Percentiles rank a stretch among this genome's conserved stretches.
phyloP scores from a whole-genome alignment of 2,888 invertebrate species.

The Troilus luridus region DNA sequence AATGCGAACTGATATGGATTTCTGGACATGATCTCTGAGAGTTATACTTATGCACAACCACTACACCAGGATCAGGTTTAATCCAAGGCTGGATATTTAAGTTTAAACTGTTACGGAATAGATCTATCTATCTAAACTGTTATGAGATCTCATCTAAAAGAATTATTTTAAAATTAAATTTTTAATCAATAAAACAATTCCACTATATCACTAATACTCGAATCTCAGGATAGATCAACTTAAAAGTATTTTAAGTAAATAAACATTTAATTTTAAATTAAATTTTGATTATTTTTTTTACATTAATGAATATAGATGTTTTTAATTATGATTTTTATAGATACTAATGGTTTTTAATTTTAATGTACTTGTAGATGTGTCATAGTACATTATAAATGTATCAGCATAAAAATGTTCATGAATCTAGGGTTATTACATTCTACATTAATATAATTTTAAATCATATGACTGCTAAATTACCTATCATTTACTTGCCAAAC shows the following conservation, averaged over 20 bases:
- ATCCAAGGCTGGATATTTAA: background rate
- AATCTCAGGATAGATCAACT: background rate
- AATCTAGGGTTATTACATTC: background rate
- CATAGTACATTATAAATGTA: too few species aligned
- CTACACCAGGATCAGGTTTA: background rate
- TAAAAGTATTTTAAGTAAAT: too few species aligned
- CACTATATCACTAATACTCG: background rate
- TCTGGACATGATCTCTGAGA: too few species aligned
- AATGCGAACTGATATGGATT: too few species aligned
- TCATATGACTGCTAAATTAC: background rate
- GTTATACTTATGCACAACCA: background rate
- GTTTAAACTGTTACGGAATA: background rate
- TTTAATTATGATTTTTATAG: too few species aligned
- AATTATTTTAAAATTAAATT: background rate
- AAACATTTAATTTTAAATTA: too few species aligned
- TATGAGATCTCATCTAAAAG: background rate
- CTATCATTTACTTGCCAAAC: background rate
- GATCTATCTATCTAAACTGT: background rate
- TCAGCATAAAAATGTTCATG: background rate
- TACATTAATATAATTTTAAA: background rate
- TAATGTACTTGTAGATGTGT: too few species aligned
- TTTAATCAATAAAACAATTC: background rate
- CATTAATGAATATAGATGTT: too few species aligned
- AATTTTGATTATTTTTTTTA: too few species aligned
- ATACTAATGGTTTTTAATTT: too few species aligned